These are phyloP conservation scores for Elgaria multicarinata DNA, from an alignment of 2,113 vertebrate genomes.

Conservation along the genomic window DNA sequence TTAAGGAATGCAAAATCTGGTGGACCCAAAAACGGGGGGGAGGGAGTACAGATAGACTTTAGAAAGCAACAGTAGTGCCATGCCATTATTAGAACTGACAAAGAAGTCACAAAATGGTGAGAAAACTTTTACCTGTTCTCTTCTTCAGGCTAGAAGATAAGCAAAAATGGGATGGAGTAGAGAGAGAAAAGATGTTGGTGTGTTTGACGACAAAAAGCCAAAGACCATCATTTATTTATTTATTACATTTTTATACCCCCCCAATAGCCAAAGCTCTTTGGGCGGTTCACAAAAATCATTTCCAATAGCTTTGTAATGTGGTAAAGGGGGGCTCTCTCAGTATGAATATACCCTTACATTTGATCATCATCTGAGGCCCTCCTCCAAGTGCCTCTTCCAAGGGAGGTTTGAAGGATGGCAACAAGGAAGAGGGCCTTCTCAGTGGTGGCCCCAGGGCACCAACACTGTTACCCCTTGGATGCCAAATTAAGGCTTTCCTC, in stretches of 20 bases:
- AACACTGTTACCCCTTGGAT: too few species aligned
- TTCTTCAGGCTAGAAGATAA: neutral
- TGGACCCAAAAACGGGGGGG: neutral
- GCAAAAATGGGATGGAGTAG: neutral
- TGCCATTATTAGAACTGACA: neutral
- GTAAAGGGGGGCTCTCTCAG: neutral
- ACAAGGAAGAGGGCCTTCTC: too few species aligned
- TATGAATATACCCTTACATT: neutral
- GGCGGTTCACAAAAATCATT: too few species aligned
- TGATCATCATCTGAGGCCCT: too few species aligned
- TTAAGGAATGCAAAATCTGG: neutral
- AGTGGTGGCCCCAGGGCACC: too few species aligned
- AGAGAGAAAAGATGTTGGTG: too few species aligned
- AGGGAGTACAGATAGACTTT: neutral
- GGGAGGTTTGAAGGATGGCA: too few species aligned
- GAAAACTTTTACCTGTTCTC: neutral
- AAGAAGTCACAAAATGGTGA: neutral
- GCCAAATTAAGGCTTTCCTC: too few species aligned
- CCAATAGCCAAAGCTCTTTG: too few species aligned
- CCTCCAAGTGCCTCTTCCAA: too few species aligned
- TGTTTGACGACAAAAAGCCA: neutral
- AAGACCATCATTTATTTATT: neutral
- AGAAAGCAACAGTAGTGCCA: neutral
- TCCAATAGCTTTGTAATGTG: neutral
- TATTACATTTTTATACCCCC: too few species aligned